Base-by-base conservation (phyloP, 2,797 vertebrate species). In the Capromys pilorides region DNA sequence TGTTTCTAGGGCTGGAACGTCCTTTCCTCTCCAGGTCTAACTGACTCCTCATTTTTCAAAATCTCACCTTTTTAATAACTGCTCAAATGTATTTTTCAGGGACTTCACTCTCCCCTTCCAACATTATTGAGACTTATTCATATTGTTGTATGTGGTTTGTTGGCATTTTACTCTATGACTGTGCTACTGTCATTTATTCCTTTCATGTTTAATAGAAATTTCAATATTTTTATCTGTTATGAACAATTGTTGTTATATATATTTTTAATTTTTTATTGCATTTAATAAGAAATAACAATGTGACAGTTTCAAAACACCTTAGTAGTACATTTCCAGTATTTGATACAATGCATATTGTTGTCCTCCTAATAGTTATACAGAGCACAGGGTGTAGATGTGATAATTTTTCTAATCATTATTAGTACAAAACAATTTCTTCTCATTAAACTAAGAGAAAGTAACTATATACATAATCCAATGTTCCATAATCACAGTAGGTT, bases 41-140 rank as follows among this genome's bases (percentile, higher is more conserved):
- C 33, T 78, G 22, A n/a, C 8, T 41, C 39, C 13, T 83, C 28
- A 28, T 28, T 78, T 89, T 85, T 71, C 14, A 73, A 77, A 88
- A 81, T 28, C 61, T 93, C 77, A 49, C 93, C 67, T 89, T 92
- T 92, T 85, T 78, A 41, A 12, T 41, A 61, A 67, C 54, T 33
- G 16, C 86, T 94, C 36, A 45, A 51, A 81, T 45, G 2, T 57
- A 31, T 41, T 39, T 80, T 90, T 64, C 59, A 45, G 59, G 54
- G 36, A 49, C 22, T 86, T 69, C 59, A 3, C 28, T 79, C 49
- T 75, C 12, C 2, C 24, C 11, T 22, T 21, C 36, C n/a, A 64
- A 11, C 6, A 8, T 69, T 49, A 59, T 5, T 64, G 75, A 86
- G 45, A 67, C 4, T 64, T 39, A 26, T 22, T 77, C 33, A 41